Evolutionary conservation across 2,797 vertebrate genomes (phyloP), one percentile per base, ranked within the genome.

Genomic region (Scolopax rusticola): DNA sequence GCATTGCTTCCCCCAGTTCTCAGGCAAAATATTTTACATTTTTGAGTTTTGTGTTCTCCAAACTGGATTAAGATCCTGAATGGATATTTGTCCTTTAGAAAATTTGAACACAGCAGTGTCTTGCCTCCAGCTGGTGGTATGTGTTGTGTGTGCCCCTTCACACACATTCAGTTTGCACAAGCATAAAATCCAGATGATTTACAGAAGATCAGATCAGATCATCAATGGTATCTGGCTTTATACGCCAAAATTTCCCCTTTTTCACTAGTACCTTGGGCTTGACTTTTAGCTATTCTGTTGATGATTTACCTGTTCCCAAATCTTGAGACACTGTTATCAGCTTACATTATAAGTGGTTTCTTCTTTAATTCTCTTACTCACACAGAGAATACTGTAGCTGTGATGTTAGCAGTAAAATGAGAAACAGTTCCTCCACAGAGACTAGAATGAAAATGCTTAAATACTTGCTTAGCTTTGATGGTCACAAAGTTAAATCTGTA

Each of bases 11-110:
- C 28, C 23, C 28, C 28, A 41, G 82, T 54, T 83, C 81, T 92
- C 40, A 65, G 92, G 54, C 59, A 79, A 95, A 83, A 92, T 91
- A 91, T 69, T 90, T 80, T 71, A 65, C 32, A 13, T 84, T 96
- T 84, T 54, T 65, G n/a, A 80, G 53, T 30, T 86, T 91, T 85
- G 47, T 68, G 25, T 51, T 60, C 48, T 91, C 95, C 84, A 64
- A 64, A 91, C 86, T 93, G 74, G 68, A 87, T 95, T 95, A 93
- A 93, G 76, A 71, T 20, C 43, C 45, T 79, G 50, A 79, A 82
- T 70, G 24, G 28, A 50, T 77, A 56, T 74, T 96, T 78, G 91
- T 94, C 53, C 48, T 80, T 67, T 28, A 61, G 68, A 63, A 80
- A 89, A 68, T 74, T 2, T 67, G 45, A 87, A 53, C 10, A 5